Conservation (phyloP, 2,888 invertebrate genomes). For the Petrophora chlorosata region DNA sequence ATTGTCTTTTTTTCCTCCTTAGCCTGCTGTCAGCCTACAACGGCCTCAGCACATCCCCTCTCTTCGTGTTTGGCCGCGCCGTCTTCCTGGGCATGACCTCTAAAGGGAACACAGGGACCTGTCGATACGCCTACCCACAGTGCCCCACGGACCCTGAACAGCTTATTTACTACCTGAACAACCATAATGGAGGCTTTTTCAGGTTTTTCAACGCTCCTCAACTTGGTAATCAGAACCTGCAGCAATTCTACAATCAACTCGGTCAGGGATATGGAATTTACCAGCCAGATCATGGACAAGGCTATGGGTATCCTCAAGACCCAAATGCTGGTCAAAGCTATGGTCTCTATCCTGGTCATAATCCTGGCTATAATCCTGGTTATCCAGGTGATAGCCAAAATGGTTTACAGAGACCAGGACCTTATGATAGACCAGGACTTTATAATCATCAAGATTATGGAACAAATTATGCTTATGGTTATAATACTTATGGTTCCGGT, state of each 20-base stretch:
- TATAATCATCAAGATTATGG: slow-evolving; percentile 46
- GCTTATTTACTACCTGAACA: slow-evolving; percentile 91
- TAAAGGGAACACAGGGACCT: slow-evolving; percentile 82
- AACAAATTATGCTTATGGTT: slow-evolving; percentile 46
- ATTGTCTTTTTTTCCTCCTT: slow-evolving; percentile 3
- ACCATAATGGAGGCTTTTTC: slow-evolving; percentile 94
- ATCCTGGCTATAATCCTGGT: slow-evolving; percentile 23
- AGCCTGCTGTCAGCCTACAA: slow-evolving; percentile 85
- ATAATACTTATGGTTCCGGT: slow-evolving; percentile 36
- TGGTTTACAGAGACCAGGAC: neutral
- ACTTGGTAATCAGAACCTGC: slow-evolving; percentile 53
- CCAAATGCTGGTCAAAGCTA: slow-evolving; percentile 24
- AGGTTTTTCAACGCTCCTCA: slow-evolving; percentile 85
- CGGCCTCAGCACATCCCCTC: slow-evolving; percentile 84
- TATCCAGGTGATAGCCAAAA: slow-evolving; percentile 12
- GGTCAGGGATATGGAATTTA: slow-evolving; percentile 35
- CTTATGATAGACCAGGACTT: slow-evolving; percentile 10
- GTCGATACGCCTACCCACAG: slow-evolving; percentile 86
- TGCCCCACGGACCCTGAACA: slow-evolving; percentile 90
- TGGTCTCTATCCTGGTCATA: slow-evolving; percentile 19
- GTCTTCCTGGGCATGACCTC: slow-evolving; percentile 89
- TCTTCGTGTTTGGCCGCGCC: slow-evolving; percentile 89
- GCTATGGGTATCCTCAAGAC: slow-evolving; percentile 31
- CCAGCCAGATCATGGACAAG: slow-evolving; percentile 21
- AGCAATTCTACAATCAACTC: slow-evolving; percentile 69